These are phyloP conservation scores for Ophonus ardosiacus DNA, from an alignment of 2,888 invertebrate genomes.

Conservation along the genomic window DNA sequence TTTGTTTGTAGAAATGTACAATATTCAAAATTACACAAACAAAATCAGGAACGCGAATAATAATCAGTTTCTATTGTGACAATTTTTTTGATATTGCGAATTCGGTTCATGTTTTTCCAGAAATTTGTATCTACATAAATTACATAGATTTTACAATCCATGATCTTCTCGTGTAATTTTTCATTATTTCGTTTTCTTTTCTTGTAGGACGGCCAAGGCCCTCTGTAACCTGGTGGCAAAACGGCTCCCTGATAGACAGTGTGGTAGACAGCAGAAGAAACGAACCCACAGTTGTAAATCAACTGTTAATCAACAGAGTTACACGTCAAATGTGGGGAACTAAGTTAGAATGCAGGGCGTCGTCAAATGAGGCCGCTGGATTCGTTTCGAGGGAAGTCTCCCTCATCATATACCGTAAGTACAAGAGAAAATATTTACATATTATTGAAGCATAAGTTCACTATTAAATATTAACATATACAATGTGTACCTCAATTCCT, in stretches of 20 bases:
- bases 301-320: constrained; percentile 85
- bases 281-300: constrained; percentile 83
- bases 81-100: too few species aligned
- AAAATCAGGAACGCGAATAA: too few species aligned
- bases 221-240: constrained; percentile 90
- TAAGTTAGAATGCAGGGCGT: constrained; percentile 87
- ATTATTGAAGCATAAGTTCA: too few species aligned
- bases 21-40: too few species aligned
- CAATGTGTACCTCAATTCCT: too few species aligned
- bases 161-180: too few species aligned
- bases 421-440: background rate
- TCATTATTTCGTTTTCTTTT: constrained; percentile 19
- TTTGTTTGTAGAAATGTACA: too few species aligned
- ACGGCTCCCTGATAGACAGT: constrained; percentile 84
- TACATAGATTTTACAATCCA: too few species aligned
- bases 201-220: constrained; percentile 88
- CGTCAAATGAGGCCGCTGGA: constrained; percentile 84
- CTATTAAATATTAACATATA: too few species aligned
- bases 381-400: constrained; percentile 85
- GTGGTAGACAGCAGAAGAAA: constrained; percentile 84
- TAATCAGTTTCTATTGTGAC: too few species aligned
- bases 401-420: constrained; percentile 82
- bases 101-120: too few species aligned
- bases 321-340: constrained; percentile 85
- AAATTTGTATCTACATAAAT: too few species aligned